Conservation (phyloP, 2,113 vertebrate genomes). For the Enhydra lutris region DNA sequence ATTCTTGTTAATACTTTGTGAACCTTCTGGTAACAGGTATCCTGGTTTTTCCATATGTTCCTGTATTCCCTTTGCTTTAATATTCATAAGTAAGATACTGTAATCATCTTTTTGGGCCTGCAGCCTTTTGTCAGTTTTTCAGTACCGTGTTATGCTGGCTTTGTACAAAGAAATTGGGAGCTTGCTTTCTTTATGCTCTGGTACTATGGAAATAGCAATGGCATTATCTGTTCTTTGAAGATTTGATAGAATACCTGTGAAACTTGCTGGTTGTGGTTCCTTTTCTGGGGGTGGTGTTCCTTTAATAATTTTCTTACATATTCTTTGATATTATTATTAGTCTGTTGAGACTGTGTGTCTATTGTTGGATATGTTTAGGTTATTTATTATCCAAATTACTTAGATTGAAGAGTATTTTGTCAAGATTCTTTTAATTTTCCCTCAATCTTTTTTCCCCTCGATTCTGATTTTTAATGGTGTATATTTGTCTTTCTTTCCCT, state of each 20-base stretch:
- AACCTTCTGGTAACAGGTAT: neutral
- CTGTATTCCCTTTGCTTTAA: neutral
- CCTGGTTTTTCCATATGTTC: neutral
- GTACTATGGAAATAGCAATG: neutral
- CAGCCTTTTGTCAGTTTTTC: neutral
- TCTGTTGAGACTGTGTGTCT: neutral
- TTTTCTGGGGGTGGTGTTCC: neutral
- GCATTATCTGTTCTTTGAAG: slow-evolving; percentile 11
- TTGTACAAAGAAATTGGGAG: neutral
- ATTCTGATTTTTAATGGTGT: neutral
- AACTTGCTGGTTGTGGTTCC: neutral
- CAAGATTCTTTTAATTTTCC: neutral
- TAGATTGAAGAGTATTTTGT: neutral
- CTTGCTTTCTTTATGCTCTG: neutral
- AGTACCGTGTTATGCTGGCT: neutral
- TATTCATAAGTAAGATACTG: neutral
- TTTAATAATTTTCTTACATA: slow-evolving; percentile 10
- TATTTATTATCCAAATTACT: neutral
- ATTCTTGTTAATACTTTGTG: neutral
- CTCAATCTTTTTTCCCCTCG: neutral
- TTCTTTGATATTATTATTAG: neutral
- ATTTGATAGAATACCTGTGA: neutral
- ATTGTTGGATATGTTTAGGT: neutral
- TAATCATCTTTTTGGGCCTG: neutral
- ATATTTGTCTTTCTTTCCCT: neutral